A percentile compares a stretch with the other conserved stretches of the same genome.
These are phyloP conservation scores for Portunus trituberculatus DNA, from an alignment of 1,140 invertebrate species.

Conservation along the genomic window DNA sequence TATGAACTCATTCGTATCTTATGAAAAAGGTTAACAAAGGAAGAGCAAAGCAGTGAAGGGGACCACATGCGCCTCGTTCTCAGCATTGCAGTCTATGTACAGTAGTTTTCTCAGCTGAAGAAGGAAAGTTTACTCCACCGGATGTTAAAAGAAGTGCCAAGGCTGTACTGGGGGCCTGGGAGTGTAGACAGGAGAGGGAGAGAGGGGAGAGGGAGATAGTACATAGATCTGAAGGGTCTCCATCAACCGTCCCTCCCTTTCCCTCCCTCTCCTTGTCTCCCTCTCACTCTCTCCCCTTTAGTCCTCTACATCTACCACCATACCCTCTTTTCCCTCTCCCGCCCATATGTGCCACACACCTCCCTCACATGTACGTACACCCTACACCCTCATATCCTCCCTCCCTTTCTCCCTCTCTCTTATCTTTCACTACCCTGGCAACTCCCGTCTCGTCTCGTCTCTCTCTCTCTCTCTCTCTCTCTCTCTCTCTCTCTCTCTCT, in stretches of 20 bases:
- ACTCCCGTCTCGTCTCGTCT: neutral
- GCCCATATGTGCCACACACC: neutral
- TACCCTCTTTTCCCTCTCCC: neutral
- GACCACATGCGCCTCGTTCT: neutral
- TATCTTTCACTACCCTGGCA: neutral
- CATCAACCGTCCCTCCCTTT: too few relatives aligned
- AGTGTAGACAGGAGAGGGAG: neutral
- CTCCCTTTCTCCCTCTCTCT: neutral
- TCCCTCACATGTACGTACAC: neutral
- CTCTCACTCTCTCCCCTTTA: neutral
- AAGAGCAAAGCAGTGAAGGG: too few relatives aligned
- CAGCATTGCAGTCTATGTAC: neutral
- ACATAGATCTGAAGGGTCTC: neutral
- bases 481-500: slow-evolving; percentile 17
- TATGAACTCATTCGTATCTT: too few relatives aligned
- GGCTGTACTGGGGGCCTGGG: too few relatives aligned
- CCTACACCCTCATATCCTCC: neutral
- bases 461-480: slow-evolving; percentile 2
- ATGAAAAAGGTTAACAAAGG: too few relatives aligned
- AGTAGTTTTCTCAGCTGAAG: slow-evolving; percentile 17
- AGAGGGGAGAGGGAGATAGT: too few relatives aligned
- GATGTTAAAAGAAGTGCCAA: too few relatives aligned
- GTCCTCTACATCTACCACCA: neutral
- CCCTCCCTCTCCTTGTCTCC: neutral
- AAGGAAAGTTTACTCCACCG: too few relatives aligned